phyloP scores from a whole-genome alignment of 1,140 invertebrate species.

The Danaus melanippus region DNA sequence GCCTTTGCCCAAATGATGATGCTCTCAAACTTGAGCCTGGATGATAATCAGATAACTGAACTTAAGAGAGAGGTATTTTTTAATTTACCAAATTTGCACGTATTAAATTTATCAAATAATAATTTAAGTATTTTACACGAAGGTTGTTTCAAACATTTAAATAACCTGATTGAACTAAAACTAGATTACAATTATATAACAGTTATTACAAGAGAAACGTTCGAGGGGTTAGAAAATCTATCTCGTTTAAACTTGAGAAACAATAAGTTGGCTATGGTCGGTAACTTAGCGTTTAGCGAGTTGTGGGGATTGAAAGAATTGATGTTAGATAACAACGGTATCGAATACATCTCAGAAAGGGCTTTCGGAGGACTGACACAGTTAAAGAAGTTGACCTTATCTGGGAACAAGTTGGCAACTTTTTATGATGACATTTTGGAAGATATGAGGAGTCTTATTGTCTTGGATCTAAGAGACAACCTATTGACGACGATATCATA shows the following conservation, averaged over 20 bases:
- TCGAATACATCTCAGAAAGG: slow-evolving; percentile 76
- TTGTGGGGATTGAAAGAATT: slow-evolving; percentile 80
- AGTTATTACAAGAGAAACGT: slow-evolving; percentile 79
- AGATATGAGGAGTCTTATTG: slow-evolving; percentile 75
- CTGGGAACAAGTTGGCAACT: slow-evolving; percentile 79
- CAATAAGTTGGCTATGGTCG: slow-evolving; percentile 81
- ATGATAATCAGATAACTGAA: slow-evolving; percentile 81
- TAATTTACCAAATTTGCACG: slow-evolving; percentile 77
- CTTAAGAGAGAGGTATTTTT: slow-evolving; percentile 81
- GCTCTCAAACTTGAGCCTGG: slow-evolving; percentile 77
- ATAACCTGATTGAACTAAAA: slow-evolving; percentile 78
- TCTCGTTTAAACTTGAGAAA: slow-evolving; percentile 77
- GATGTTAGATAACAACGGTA: slow-evolving; percentile 80
- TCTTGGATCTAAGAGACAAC: slow-evolving; percentile 82
- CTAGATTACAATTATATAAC: slow-evolving; percentile 80
- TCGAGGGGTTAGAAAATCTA: slow-evolving; percentile 78
- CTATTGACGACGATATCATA: slow-evolving; percentile 79
- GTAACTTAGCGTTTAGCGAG: slow-evolving; percentile 82
- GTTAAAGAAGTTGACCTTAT: slow-evolving; percentile 78
- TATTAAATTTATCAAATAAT: slow-evolving; percentile 79
- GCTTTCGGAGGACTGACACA: slow-evolving; percentile 81
- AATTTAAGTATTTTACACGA: slow-evolving; percentile 82
- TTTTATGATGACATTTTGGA: slow-evolving; percentile 78
- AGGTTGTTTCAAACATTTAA: slow-evolving; percentile 80
- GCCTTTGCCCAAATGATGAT: slow-evolving; percentile 79